Conservation (phyloP, 2,888 invertebrate genomes). For the Choristoneura rosaceana region DNA sequence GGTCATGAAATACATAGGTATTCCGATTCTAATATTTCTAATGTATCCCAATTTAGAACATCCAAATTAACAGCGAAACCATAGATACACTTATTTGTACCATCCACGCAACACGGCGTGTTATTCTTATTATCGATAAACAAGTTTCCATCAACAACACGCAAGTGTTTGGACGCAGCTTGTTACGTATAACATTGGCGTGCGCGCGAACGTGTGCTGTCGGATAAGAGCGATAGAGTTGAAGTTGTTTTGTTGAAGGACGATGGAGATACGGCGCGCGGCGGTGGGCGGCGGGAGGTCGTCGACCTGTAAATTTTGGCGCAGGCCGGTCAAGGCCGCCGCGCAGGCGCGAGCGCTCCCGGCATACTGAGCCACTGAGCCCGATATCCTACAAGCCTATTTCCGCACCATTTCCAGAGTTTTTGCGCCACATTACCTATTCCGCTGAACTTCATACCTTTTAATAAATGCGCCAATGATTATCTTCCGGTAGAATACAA, state of each 20-base stretch:
- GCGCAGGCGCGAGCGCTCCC: slow-evolving; percentile 62
- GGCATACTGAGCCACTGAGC: slow-evolving; percentile 42
- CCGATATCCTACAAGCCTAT: slow-evolving; percentile 33
- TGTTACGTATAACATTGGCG: slow-evolving; percentile 60
- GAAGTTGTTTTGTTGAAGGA: slow-evolving; percentile 53
- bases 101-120: slow-evolving; percentile 48
- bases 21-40: neutral
- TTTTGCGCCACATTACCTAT: neutral
- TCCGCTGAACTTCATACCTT: neutral
- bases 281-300: slow-evolving; percentile 79
- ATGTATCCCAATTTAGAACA: neutral
- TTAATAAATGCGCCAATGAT: neutral
- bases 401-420: slow-evolving; percentile 21
- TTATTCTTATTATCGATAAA: slow-evolving; percentile 74
- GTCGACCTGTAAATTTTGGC: slow-evolving; percentile 84
- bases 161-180: slow-evolving; percentile 59
- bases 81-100: slow-evolving; percentile 11
- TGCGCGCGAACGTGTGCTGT: slow-evolving; percentile 51
- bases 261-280: slow-evolving; percentile 70
- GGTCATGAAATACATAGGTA: no score
- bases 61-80: slow-evolving; percentile 1
- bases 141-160: slow-evolving; percentile 78
- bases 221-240: slow-evolving; percentile 50
- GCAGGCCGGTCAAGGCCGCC: slow-evolving; percentile 84
- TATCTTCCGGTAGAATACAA: neutral